A percentile compares a stretch with the other conserved stretches of the same genome.
These are phyloP conservation scores for Scleropages formosus DNA, from an alignment of 2,797 vertebrate species.

Conservation along the genomic window DNA sequence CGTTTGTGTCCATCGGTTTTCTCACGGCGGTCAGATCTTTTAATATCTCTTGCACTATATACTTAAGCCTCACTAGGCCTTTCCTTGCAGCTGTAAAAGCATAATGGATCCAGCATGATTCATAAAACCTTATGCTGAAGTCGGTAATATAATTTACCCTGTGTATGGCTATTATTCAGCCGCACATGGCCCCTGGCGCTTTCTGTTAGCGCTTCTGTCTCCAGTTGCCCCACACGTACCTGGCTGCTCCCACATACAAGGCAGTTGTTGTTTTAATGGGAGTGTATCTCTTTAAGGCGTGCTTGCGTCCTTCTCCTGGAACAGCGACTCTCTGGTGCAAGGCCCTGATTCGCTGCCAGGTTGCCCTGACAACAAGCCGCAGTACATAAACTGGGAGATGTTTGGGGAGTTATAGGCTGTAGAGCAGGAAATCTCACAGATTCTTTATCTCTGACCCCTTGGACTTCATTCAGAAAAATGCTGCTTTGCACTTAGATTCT, in stretches of 20 bases:
- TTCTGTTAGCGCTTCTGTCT: not conserved
- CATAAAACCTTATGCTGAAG: conserved; percentile 11
- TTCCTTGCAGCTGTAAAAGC: conserved; percentile 25
- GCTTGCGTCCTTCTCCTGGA: conserved; percentile 39
- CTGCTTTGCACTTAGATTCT: conserved; percentile 33
- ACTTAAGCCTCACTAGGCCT: conserved; percentile 21
- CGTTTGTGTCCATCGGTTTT: too few species aligned
- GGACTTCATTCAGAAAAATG: conserved; percentile 44
- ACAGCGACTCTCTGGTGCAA: conserved; percentile 41
- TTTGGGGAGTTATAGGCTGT: conserved; percentile 55
- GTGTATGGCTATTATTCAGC: not conserved
- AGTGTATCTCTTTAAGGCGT: conserved; percentile 41
- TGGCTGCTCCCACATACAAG: conserved; percentile 5
- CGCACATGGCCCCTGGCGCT: conserved; percentile 6
- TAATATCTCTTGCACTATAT: conserved; percentile 9
- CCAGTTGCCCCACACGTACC: not conserved
- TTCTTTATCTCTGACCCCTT: conserved; percentile 68
- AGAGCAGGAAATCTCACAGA: conserved; percentile 71
- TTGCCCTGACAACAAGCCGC: conserved; percentile 63
- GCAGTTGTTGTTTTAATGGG: conserved; percentile 27
- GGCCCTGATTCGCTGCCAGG: conserved; percentile 52
- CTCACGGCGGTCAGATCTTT: conserved; percentile 1
- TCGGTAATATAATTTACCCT: not conserved
- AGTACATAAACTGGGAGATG: conserved; percentile 62
- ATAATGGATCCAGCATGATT: conserved; percentile 18